These are phyloP conservation scores for Tinamus guttatus DNA, from an alignment of 2,113 vertebrate species.

Conservation along the genomic window DNA sequence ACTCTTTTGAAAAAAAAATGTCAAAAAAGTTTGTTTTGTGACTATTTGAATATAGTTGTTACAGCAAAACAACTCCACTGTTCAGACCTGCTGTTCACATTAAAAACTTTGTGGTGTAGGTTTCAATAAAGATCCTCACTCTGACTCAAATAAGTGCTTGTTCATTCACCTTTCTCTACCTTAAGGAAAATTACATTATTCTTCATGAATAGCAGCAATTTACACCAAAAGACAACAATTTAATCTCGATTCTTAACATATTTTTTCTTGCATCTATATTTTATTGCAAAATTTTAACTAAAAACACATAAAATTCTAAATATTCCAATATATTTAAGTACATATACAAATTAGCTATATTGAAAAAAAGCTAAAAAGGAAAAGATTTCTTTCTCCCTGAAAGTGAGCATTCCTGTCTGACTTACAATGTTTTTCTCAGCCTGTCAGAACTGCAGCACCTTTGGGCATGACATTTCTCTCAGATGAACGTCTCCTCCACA, in stretches of 20 bases:
- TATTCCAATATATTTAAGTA: background rate
- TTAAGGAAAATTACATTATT: background rate
- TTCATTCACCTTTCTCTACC: background rate
- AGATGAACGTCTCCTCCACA: slow-evolving; percentile 40
- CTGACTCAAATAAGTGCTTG: background rate
- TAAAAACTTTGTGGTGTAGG: background rate
- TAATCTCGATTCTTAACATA: background rate
- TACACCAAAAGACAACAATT: background rate
- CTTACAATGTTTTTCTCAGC: slow-evolving; percentile 21
- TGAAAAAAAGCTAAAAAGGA: background rate
- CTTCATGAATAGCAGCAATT: background rate
- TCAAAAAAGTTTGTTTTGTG: slow-evolving; percentile 69
- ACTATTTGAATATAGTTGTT: slow-evolving; percentile 25
- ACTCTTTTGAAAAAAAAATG: slow-evolving; percentile 37
- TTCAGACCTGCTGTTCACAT: background rate
- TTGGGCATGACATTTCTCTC: slow-evolving; percentile 63
- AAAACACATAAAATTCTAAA: background rate
- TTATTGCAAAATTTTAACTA: background rate
- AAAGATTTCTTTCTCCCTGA: background rate
- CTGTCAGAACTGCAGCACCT: slow-evolving; percentile 43
- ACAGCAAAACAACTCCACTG: slow-evolving; percentile 21
- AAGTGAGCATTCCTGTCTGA: background rate
- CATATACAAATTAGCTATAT: rapidly evolving
- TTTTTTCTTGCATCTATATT: background rate
- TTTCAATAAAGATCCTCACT: background rate